Conservation (phyloP, 2,888 invertebrate genomes). For the Clepsis dumicolana region DNA sequence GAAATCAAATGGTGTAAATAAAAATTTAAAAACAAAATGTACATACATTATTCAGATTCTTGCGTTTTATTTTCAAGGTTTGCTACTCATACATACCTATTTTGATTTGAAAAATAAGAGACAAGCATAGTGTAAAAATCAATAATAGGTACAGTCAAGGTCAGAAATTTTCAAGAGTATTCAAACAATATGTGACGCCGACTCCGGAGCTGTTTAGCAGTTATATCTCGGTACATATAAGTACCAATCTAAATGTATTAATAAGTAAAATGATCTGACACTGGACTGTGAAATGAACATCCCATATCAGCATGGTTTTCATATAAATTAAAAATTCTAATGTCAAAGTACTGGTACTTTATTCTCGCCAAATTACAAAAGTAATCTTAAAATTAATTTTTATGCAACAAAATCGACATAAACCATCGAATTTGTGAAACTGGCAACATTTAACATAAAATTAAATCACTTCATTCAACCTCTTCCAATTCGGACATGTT, state of each 20-base stretch:
- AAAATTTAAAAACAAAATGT: conserved; percentile 33
- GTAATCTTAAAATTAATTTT: conserved; percentile 19
- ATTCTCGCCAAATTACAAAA: conserved; percentile 21
- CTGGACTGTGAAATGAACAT: no score
- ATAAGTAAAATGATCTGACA: no score
- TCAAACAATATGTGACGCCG: no score
- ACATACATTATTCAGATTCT: conserved; percentile 26
- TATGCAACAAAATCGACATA: conserved; percentile 6
- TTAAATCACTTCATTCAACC: conserved; percentile 36
- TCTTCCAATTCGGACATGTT: conserved; percentile 63
- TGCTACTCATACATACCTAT: not conserved
- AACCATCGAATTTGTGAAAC: conserved; percentile 28
- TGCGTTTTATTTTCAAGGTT: conserved; percentile 20
- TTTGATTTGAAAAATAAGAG: not conserved
- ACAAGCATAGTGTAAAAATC: no score
- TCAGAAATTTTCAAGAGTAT: no score
- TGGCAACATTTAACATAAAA: conserved; percentile 31
- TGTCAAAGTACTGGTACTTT: not conserved
- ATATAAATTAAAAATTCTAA: not conserved
- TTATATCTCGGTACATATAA: no score
- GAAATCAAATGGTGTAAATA: conserved; percentile 31
- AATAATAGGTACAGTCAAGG: not conserved
- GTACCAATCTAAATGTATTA: no score
- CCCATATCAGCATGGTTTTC: not conserved
- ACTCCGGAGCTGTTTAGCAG: no score